phyloP scores from a whole-genome alignment of 2,888 invertebrate species.

The Lathronympha strigana region DNA sequence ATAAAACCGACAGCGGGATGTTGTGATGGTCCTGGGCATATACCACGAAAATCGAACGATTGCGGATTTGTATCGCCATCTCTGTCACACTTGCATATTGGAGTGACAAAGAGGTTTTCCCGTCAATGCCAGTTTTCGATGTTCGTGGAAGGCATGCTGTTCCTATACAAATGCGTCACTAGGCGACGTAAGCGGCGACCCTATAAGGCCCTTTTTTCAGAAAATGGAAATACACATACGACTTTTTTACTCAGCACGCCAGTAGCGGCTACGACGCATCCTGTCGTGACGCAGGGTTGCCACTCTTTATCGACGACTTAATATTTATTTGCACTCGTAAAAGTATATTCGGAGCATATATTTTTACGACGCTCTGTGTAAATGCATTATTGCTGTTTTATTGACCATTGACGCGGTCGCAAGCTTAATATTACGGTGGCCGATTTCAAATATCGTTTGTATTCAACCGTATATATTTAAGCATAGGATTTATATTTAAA shows the following conservation, averaged over 20 bases:
- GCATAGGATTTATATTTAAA: background rate
- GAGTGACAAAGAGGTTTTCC: too few species aligned
- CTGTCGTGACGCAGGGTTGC: constrained; percentile 68
- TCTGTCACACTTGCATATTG: too few species aligned
- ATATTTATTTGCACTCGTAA: constrained; percentile 37
- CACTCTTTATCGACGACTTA: constrained; percentile 43
- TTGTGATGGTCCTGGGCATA: too few species aligned
- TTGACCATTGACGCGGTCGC: constrained; percentile 28
- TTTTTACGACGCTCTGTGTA: constrained; percentile 31
- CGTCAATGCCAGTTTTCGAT: too few species aligned
- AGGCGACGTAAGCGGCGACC: background rate
- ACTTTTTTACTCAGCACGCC: constrained; percentile 41
- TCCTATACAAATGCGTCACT: background rate
- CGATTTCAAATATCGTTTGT: background rate
- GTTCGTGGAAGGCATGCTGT: too few species aligned
- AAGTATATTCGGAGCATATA: constrained; percentile 38
- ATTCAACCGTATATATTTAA: background rate
- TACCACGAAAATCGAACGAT: too few species aligned
- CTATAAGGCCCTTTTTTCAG: background rate
- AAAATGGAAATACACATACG: background rate
- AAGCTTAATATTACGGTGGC: background rate
- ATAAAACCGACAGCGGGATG: too few species aligned
- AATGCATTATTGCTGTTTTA: constrained; percentile 38
- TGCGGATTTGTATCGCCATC: too few species aligned
- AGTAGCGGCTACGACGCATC: constrained; percentile 63